Conservation (phyloP, 2,113 vertebrate genomes). For the Prinia subflava region DNA sequence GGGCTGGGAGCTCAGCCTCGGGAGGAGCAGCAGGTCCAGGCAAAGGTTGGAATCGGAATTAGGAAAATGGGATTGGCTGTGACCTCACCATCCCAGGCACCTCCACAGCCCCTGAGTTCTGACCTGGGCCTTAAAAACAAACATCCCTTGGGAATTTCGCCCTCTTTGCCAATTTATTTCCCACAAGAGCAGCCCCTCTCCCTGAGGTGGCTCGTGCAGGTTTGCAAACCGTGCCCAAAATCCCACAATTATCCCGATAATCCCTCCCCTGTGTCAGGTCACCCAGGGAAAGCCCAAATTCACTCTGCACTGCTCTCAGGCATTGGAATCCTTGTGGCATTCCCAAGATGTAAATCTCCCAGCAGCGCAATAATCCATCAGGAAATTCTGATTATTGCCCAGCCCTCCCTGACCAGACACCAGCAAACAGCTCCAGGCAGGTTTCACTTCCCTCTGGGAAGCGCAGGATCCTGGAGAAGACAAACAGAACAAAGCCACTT, state of each 20-base stretch:
- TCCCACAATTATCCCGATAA: not conserved
- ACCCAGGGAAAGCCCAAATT: slow-evolving; percentile 26
- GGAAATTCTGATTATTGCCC: slow-evolving; percentile 36
- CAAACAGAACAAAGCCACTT: not conserved
- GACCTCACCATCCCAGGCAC: not conserved
- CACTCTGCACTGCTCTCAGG: not conserved
- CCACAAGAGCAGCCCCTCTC: not conserved
- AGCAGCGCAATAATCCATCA: not conserved
- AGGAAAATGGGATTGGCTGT: not conserved
- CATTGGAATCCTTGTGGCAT: not conserved
- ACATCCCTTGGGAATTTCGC: not conserved
- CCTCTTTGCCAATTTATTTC: not conserved
- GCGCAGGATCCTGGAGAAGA: not conserved
- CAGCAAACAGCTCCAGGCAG: slow-evolving; percentile 9
- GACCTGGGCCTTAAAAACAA: not conserved
- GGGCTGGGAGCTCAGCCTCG: not conserved
- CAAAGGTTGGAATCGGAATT: no score
- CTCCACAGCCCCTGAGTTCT: not conserved
- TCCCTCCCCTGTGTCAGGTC: not conserved
- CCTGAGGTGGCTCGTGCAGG: not conserved
- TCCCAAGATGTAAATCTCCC: slow-evolving; percentile 11
- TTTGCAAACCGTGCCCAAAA: not conserved
- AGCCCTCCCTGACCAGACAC: not conserved
- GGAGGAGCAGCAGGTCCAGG: not conserved
- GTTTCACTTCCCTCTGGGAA: no score